A percentile compares a stretch with the other conserved stretches of the same genome.
These are phyloP conservation scores for Subacronicta megacephala DNA, from an alignment of 2,888 invertebrate genomes.

Conservation along the genomic window DNA sequence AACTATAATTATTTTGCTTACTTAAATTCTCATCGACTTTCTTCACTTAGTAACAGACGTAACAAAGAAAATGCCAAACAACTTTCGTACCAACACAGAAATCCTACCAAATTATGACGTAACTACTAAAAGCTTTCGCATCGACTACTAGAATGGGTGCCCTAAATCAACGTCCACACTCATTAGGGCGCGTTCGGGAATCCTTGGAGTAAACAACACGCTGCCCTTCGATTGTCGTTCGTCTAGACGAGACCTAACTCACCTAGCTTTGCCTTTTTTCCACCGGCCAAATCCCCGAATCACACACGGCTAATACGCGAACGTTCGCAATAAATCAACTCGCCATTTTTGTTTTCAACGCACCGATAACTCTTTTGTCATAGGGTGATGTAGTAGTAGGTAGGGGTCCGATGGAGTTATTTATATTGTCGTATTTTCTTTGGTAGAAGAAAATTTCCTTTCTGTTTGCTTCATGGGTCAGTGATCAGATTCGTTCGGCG, in stretches of 20 bases:
- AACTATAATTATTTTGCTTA: conserved; percentile 45
- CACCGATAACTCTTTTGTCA: conserved; percentile 90
- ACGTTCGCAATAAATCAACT: conserved; percentile 82
- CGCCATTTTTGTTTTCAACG: conserved; percentile 90
- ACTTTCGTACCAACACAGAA: conserved; percentile 56
- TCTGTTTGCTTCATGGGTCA: conserved; percentile 89
- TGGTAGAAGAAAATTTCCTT: conserved; percentile 88
- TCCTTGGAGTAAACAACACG: conserved; percentile 65
- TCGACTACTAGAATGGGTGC: conserved; percentile 53
- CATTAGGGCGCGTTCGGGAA: conserved; percentile 66
- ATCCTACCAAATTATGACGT: conserved; percentile 68
- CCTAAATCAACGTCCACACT: conserved; percentile 73
- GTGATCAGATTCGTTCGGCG: conserved; percentile 84
- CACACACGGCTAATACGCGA: conserved; percentile 77
- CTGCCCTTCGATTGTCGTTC: conserved; percentile 68
- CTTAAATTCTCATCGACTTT: conserved; percentile 41
- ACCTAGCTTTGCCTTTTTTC: conserved; percentile 59
- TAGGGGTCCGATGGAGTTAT: conserved; percentile 88
- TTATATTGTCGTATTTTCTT: conserved; percentile 89
- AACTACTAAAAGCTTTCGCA: conserved; percentile 71
- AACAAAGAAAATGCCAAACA: conserved; percentile 43
- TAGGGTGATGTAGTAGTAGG: conserved; percentile 87
- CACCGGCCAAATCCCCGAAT: conserved; percentile 64
- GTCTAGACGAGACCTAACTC: conserved; percentile 69
- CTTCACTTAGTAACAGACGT: conserved; percentile 41